A percentile compares a stretch with the other conserved stretches of the same genome.
Evolutionary conservation across 2,797 vertebrate genomes (phyloP).

Genomic region (Phoeniculus purpureus): DNA sequence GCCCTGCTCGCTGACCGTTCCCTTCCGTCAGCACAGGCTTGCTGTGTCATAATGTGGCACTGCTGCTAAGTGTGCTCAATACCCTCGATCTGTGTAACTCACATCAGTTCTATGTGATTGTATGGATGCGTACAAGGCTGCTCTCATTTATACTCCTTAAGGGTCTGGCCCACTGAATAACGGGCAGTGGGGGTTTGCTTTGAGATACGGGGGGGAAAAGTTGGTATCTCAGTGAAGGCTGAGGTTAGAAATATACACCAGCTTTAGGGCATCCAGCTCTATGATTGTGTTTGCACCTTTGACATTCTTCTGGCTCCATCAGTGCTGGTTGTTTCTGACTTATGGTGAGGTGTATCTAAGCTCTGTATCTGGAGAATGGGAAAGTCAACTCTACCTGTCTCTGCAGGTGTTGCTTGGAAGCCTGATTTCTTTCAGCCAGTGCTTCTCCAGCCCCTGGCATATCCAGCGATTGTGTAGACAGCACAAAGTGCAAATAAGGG

Average conservation of each 20-base stretch:
- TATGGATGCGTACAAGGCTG: not conserved
- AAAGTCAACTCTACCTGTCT: not conserved
- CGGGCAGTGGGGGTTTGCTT: not conserved
- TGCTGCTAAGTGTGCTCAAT: not conserved
- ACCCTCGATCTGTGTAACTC: not conserved
- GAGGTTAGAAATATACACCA: not conserved
- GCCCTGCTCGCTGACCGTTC: not conserved
- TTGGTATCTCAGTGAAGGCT: not conserved
- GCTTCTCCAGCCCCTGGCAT: not conserved
- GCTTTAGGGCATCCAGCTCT: not conserved
- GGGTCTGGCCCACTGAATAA: not conserved
- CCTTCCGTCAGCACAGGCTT: not conserved
- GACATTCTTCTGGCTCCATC: not conserved
- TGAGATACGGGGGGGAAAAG: not conserved
- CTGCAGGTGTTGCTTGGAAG: not conserved
- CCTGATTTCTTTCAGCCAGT: not conserved
- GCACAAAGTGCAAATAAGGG: slow-evolving; percentile 10
- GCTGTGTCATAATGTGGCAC: not conserved
- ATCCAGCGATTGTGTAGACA: not conserved
- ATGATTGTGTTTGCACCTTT: not conserved
- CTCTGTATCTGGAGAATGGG: not conserved
- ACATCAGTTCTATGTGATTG: not conserved
- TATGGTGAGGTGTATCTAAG: not conserved
- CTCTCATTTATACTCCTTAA: not conserved
- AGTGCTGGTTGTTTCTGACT: not conserved